Percentiles rank a stretch among this genome's conserved stretches.
Conservation (phyloP, 2,888 invertebrate genomes). For the Macrophya alboannulata region DNA sequence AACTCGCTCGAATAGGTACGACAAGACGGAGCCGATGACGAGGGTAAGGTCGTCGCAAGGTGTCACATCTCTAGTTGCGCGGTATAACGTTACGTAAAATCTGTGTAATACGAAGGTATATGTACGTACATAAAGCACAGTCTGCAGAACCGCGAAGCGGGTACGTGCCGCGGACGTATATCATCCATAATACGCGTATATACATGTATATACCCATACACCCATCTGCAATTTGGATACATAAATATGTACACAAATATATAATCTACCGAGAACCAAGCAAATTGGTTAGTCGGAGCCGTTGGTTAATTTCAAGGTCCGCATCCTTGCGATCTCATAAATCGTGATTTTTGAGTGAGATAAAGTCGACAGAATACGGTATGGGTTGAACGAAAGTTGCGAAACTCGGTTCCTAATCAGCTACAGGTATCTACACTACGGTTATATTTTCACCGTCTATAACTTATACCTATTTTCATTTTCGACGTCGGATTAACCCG, state of each 20-base stretch:
- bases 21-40: slow-evolving; percentile 31
- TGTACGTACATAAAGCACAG: background rate
- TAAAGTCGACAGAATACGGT: slow-evolving; percentile 27
- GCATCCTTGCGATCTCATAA: slow-evolving; percentile 25
- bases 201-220: background rate
- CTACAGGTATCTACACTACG: background rate
- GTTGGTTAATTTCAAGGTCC: slow-evolving; percentile 38
- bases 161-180: background rate
- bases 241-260: background rate
- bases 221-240: background rate
- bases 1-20: background rate
- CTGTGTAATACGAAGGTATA: background rate
- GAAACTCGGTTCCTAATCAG: background rate
- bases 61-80: slow-evolving; percentile 36
- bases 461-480: background rate
- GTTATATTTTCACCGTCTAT: background rate
- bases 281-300: slow-evolving; percentile 20
- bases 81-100: background rate
- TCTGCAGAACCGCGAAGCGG: background rate
- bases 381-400: slow-evolving; percentile 27
- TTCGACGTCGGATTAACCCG: background rate
- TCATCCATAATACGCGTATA: background rate
- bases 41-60: slow-evolving; percentile 36
- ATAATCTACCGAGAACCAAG: background rate
- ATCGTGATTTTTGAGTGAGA: slow-evolving; percentile 36